Evolutionary conservation across 2,113 vertebrate species (phyloP), one percentile per base, ranked within the genome.

Genomic region (Centropus unirufus): DNA sequence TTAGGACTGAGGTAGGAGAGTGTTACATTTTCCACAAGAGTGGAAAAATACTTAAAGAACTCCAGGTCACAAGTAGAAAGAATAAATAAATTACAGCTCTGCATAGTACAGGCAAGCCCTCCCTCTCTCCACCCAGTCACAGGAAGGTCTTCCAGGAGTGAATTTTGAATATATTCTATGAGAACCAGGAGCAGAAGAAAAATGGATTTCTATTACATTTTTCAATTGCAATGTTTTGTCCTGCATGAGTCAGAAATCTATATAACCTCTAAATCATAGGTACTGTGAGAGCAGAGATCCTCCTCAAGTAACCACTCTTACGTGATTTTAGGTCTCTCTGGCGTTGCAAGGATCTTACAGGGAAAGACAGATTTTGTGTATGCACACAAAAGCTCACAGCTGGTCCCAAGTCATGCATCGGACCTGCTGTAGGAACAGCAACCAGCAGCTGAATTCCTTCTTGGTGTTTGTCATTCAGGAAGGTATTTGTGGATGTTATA

Each of bases 81-180:
- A 92, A 74, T 91, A 95, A 82, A 95, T 90, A 95, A 89, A 90
- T 95, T 83, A 79, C 49, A 83, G 36, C 46, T 94, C 87, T 95
- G 85, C 68, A 73, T 73, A 81, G 72, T 40, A 73, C 47, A 83
- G 83, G 58, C 67, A 83, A 83, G 73, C 42, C 22, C 22, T 27
- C 73, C 19, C 64, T 20, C 9, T 44, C 42, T 44, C 42, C 42
- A 14, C 42, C 14, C 39, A 75, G 59, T 67, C 69, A 89, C 6
- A 4, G 67, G 34, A 46, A 89, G 73, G 75, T 90, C 84, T 94
- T 75, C 58, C 89, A 73, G 86, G 51, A 78, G 51, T 39, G 66
- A 66, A 76, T 92, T 91, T 95, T 64, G 79, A 90, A 91, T 20
- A 73, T 44, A 63, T 80, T 84, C 61, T 81, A 9, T 85, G 44